Evolutionary conservation across 2,888 invertebrate species (phyloP).

Genomic region (Tachina fera): DNA sequence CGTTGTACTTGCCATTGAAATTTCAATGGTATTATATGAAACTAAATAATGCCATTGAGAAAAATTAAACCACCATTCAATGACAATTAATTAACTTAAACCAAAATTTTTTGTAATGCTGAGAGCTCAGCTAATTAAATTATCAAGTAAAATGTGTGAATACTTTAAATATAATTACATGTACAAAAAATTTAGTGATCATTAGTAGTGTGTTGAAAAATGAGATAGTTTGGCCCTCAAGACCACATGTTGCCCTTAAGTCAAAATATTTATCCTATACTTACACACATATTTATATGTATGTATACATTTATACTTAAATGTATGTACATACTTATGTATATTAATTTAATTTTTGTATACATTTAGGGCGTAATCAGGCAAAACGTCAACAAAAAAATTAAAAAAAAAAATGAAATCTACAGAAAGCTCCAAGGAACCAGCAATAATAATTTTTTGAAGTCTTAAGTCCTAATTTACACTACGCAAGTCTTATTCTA

Average conservation of each 20-base stretch:
- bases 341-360: no score
- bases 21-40: conserved; percentile 17
- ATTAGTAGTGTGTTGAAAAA: not conserved
- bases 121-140: conserved; percentile 8
- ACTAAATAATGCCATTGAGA: not conserved
- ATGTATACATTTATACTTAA: no score
- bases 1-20: conserved; percentile 31
- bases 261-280: not conserved
- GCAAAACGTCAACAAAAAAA: no score
- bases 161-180: not conserved
- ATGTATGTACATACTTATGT: no score
- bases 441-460: no score
- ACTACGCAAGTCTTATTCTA: no score
- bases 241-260: not conserved
- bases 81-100: conserved; percentile 13
- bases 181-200: not conserved
- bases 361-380: no score
- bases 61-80: conserved; percentile 5
- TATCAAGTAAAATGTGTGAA: not conserved
- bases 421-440: no score
- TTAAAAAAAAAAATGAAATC: no score
- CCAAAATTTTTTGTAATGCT: not conserved
- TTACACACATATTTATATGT: not conserved
- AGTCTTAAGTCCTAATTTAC: no score
- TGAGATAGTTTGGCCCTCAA: conserved; percentile 1